A percentile compares a stretch with the other conserved stretches of the same genome.
phyloP scores from a whole-genome alignment of 2,888 invertebrate species.

The Schizotus pectinicornis region DNA sequence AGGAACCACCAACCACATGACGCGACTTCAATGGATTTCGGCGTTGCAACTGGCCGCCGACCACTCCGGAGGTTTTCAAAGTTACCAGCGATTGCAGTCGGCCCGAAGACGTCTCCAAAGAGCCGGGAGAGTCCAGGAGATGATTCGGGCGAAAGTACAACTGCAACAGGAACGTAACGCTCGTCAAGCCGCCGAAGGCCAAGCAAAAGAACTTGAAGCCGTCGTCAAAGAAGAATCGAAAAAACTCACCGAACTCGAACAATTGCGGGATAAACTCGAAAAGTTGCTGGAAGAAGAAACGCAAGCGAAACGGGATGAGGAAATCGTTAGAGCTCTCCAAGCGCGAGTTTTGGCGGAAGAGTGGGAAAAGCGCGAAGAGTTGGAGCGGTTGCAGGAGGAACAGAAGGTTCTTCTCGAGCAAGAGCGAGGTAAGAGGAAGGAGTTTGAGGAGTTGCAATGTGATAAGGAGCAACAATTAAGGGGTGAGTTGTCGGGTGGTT shows the following conservation, averaged over 20 bases:
- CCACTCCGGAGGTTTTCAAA: conserved; percentile 70
- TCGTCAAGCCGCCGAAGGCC: conserved; percentile 64
- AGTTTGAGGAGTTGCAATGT: conserved; percentile 74
- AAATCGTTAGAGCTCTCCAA: conserved; percentile 75
- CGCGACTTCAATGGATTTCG: conserved; percentile 79
- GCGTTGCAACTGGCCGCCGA: conserved; percentile 74
- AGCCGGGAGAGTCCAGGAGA: conserved; percentile 66
- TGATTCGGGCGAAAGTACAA: conserved; percentile 64
- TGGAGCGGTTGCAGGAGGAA: conserved; percentile 80
- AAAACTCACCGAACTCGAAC: conserved; percentile 75
- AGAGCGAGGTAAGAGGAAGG: conserved; percentile 76
- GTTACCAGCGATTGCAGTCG: conserved; percentile 70
- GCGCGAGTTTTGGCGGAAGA: conserved; percentile 80
- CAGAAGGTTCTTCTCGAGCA: conserved; percentile 74
- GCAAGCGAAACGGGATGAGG: conserved; percentile 84
- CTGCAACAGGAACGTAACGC: conserved; percentile 72
- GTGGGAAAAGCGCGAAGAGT: conserved; percentile 82
- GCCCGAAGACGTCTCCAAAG: conserved; percentile 61
- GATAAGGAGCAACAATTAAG: conserved; percentile 73
- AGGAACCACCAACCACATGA: conserved; percentile 77
- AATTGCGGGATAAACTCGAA: conserved; percentile 73
- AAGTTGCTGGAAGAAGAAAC: conserved; percentile 79
- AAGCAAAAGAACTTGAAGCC: conserved; percentile 70
- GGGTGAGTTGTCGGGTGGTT: conserved; percentile 58
- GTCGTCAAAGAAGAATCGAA: conserved; percentile 75